Percentiles rank a stretch among this genome's conserved stretches.
Conservation (phyloP, 1,140 invertebrate genomes). For the Zaprionus ornatus region DNA sequence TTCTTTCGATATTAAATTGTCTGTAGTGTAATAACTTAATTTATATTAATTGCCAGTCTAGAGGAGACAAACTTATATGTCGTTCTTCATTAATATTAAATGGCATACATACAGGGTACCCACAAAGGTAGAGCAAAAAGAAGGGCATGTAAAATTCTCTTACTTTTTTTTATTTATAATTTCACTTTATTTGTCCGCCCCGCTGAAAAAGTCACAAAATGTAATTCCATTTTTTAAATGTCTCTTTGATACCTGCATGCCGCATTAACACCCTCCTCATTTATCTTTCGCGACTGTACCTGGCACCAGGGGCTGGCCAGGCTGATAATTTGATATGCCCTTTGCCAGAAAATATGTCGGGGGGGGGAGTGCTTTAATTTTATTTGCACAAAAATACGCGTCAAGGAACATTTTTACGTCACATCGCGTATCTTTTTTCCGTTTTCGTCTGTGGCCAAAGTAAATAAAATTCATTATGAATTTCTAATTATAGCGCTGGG, state of each 20-base stretch:
- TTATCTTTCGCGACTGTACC: slow-evolving; percentile 40
- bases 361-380: slow-evolving; percentile 72
- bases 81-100: slow-evolving; percentile 6
- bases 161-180: neutral
- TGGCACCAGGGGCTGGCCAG: slow-evolving; percentile 40
- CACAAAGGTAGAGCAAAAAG: neutral
- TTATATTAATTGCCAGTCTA: neutral
- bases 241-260: slow-evolving; percentile 79
- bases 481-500: slow-evolving; percentile 77
- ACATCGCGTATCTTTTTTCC: slow-evolving; percentile 47
- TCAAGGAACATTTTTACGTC: slow-evolving; percentile 61
- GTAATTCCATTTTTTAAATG: slow-evolving; percentile 80
- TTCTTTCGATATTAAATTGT: neutral
- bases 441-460: slow-evolving; percentile 67
- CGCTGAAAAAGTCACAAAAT: slow-evolving; percentile 66
- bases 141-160: slow-evolving; percentile 9
- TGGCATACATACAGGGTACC: neutral
- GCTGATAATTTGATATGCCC: slow-evolving; percentile 80
- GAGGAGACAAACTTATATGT: neutral
- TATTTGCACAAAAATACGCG: slow-evolving; percentile 78
- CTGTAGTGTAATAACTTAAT: neutral
- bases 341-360: slow-evolving; percentile 41
- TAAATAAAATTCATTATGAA: slow-evolving; percentile 84
- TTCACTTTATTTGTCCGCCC: slow-evolving; percentile 39
- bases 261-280: slow-evolving; percentile 74